Base-by-base conservation (phyloP, 2,888 invertebrate species). In the Empis stercorea region DNA sequence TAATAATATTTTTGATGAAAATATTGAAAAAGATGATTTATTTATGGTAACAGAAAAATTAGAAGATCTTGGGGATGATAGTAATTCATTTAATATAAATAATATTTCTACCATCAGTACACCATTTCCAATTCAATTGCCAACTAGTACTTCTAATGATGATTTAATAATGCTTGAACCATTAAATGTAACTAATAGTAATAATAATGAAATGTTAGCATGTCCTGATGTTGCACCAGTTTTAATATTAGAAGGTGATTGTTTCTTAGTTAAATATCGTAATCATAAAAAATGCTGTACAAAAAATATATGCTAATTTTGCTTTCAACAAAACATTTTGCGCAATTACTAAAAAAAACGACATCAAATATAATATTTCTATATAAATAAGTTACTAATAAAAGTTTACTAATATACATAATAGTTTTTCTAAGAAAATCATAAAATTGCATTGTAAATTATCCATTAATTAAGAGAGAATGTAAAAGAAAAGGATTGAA, bases 171-270 rank as follows among this genome's bases (percentile, higher is more conserved):
- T 16, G 15, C 14, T 5, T 15, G 36, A 37, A 9, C 14, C 14
- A 15, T 15, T 15, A 37, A 20, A 17, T 39, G 2, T 10, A 11
- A 20, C 39, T 13, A 20, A 39, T 10, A 39, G 20, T 34, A n/a
- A 32, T 34, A n/a, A 32, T 10, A 17, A 34, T 13, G 34, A 43
- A 17, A 17, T 32, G 30, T 32, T 43, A 11, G 13, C 20, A 76
- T 78, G 65, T 73, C 78, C 64, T 75, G 80, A 70, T 80, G 78
- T 63, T 73, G 76, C 76, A 71, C 76, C 84, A 67, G 85, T 87
- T 72, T 79, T 87, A 62, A 84, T 87, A 65, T 75, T 87, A 65
- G 87, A 87, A 87, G 87, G 87, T 87, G 81, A 78, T 76, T 57
- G n/a, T 51, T 20, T 27, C 23, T 27, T 7, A 27, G 7, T 6